phyloP scores from a whole-genome alignment of 2,888 invertebrate genomes.

The Scaptomyza tumidula region DNA sequence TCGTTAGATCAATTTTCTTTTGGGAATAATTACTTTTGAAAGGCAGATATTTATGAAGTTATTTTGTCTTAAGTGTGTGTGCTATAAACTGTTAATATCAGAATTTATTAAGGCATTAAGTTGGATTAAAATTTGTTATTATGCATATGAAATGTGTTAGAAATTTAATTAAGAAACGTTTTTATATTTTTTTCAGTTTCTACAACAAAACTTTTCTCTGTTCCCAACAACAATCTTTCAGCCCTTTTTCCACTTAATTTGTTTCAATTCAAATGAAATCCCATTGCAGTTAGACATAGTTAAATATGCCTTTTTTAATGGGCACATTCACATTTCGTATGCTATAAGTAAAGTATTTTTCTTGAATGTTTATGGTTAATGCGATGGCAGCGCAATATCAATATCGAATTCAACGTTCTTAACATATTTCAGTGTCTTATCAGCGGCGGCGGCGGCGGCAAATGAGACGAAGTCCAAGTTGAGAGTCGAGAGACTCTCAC shows the following conservation, averaged over 20 bases:
- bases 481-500: slow-evolving; percentile 3
- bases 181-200: no score
- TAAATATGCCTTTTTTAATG: slow-evolving; percentile 6
- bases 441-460: slow-evolving; percentile 78
- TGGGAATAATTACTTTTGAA: background rate
- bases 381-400: slow-evolving; percentile 76
- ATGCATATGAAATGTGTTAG: background rate
- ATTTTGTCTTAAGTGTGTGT: background rate
- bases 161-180: no score
- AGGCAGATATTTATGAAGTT: background rate
- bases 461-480: slow-evolving; percentile 55
- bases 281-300: background rate
- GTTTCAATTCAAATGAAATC: background rate
- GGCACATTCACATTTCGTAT: slow-evolving; percentile 32
- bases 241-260: background rate
- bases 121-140: background rate
- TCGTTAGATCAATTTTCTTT: slow-evolving; percentile 8
- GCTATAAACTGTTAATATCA: background rate
- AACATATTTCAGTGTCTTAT: slow-evolving; percentile 75
- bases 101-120: background rate
- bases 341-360: slow-evolving; percentile 62
- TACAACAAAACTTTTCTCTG: background rate
- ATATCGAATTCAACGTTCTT: slow-evolving; percentile 72
- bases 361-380: slow-evolving; percentile 72
- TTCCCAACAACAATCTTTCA: background rate